Evolutionary conservation across 1,140 invertebrate species (phyloP).

Genomic region (Phocides pigmalion): DNA sequence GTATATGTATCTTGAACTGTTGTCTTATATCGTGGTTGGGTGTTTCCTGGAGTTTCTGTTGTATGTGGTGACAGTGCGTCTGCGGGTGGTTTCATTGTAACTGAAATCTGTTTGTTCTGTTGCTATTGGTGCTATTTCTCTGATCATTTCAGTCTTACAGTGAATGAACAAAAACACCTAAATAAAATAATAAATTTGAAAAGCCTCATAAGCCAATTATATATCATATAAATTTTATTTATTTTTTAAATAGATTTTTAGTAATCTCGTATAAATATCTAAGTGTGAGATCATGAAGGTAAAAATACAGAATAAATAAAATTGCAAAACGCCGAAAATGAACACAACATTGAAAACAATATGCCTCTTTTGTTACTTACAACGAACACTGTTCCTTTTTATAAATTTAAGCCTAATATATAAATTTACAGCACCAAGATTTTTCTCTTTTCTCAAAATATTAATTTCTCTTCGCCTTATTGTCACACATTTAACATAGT

Average conservation of each 20-base stretch:
- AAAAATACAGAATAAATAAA: conserved; percentile 80
- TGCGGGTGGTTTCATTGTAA: conserved; percentile 51
- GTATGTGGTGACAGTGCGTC: conserved; percentile 60
- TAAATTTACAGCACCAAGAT: conserved; percentile 84
- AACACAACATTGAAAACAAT: conserved; percentile 80
- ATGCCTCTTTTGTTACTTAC: conserved; percentile 80
- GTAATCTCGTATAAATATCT: conserved; percentile 83
- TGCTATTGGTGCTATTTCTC: conserved; percentile 71
- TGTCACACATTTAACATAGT: conserved; percentile 81
- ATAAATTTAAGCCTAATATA: conserved; percentile 83
- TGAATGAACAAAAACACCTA: conserved; percentile 71
- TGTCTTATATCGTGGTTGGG: conserved; percentile 29
- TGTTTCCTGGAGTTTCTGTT: conserved; percentile 37
- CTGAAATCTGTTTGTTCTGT: conserved; percentile 40
- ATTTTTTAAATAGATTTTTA: conserved; percentile 77
- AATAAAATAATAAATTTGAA: conserved; percentile 73
- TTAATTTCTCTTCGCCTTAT: conserved; percentile 81
- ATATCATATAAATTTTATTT: conserved; percentile 76
- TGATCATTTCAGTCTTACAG: conserved; percentile 75
- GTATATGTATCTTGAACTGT: conserved; percentile 35
- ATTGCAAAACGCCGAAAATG: conserved; percentile 80
- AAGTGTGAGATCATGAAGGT: conserved; percentile 81
- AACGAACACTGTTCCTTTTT: conserved; percentile 77
- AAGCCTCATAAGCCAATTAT: conserved; percentile 82
- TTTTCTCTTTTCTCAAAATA: conserved; percentile 82